phyloP scores from a whole-genome alignment of 2,797 vertebrate genomes.

The Manis crassicaudata region DNA sequence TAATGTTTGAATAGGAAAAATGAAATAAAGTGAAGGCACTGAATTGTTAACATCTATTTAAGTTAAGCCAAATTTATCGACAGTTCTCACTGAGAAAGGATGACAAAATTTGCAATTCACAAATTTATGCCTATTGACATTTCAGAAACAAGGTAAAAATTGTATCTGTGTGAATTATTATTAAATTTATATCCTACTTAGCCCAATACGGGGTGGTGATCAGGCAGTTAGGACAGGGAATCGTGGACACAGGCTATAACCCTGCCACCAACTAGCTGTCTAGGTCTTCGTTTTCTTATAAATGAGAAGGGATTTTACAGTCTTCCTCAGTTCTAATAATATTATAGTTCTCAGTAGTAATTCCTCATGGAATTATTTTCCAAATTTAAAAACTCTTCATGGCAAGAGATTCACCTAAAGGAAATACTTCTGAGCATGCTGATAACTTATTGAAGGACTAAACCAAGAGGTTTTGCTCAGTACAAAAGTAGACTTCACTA shows the following conservation, averaged over 20 bases:
- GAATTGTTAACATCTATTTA: neutral
- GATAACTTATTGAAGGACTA: conserved; percentile 32
- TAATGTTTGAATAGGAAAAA: conserved; percentile 23
- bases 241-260: neutral
- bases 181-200: neutral
- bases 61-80: neutral
- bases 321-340: neutral
- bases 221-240: neutral
- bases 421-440: neutral
- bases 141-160: neutral
- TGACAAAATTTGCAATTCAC: neutral
- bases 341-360: conserved; percentile 15
- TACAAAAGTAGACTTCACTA: neutral
- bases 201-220: neutral
- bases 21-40: neutral
- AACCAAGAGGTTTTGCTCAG: neutral
- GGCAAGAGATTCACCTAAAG: conserved; percentile 43
- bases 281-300: conserved; percentile 20
- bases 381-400: neutral
- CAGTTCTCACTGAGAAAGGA: neutral
- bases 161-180: neutral
- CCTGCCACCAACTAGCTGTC: neutral
- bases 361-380: conserved; percentile 3
- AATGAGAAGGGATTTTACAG: neutral
- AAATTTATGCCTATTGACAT: neutral